These are phyloP conservation scores for Agrilus mali DNA, from an alignment of 2,888 invertebrate species.

Conservation along the genomic window DNA sequence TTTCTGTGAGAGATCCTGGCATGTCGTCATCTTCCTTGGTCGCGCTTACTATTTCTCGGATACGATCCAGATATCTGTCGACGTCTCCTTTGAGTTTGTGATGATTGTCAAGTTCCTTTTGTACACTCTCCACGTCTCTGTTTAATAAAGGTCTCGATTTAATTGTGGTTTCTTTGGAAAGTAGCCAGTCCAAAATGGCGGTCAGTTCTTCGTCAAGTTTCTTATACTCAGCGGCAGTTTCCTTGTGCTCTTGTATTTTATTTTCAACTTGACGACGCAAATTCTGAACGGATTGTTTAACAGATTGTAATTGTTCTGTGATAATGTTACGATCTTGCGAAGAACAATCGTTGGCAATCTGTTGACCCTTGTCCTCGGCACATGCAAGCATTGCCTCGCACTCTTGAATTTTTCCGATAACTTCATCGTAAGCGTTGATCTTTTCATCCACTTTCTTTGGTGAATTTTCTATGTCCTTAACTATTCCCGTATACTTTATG, in stretches of 20 bases:
- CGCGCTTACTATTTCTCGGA: conserved; percentile 55
- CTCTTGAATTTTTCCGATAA: conserved; percentile 77
- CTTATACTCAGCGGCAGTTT: conserved; percentile 76
- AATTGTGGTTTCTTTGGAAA: conserved; percentile 67
- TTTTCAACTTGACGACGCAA: conserved; percentile 72
- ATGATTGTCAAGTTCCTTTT: conserved; percentile 69
- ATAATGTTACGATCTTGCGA: conserved; percentile 77
- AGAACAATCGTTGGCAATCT: conserved; percentile 83
- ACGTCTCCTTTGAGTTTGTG: conserved; percentile 54
- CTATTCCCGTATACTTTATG: conserved; percentile 72
- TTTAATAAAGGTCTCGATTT: conserved; percentile 73
- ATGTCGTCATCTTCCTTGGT: conserved; percentile 65
- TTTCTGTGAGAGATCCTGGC: conserved; percentile 68
- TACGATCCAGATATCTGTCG: conserved; percentile 53
- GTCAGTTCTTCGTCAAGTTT: conserved; percentile 75
- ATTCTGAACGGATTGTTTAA: conserved; percentile 72
- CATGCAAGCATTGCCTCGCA: conserved; percentile 78
- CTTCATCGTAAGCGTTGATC: conserved; percentile 75
- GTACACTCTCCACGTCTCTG: conserved; percentile 66
- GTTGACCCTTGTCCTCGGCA: conserved; percentile 84
- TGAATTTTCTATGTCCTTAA: conserved; percentile 73
- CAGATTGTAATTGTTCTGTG: conserved; percentile 72
- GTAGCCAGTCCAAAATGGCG: conserved; percentile 70
- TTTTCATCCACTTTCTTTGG: conserved; percentile 74
- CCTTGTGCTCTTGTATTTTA: conserved; percentile 76